phyloP scores from a whole-genome alignment of 2,113 vertebrate genomes.

The Dasyurus viverrinus region DNA sequence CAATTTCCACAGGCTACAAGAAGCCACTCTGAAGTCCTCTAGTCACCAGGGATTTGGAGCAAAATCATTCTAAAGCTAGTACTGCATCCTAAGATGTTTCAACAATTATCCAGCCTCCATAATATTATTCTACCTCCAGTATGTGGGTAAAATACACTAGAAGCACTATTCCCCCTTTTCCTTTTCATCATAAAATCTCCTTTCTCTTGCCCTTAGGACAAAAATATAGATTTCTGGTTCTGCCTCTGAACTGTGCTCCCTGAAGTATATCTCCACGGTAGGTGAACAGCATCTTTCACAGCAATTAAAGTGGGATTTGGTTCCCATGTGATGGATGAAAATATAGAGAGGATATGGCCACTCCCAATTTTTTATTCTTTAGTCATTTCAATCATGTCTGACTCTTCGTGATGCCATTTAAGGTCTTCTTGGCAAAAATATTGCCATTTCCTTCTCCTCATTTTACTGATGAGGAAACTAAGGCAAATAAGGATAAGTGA shows the following conservation, averaged over 20 bases:
- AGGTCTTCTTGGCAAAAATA: no score
- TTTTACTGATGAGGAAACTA: background rate
- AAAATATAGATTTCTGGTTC: background rate
- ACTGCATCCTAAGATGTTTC: background rate
- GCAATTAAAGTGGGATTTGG: background rate
- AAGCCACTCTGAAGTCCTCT: background rate
- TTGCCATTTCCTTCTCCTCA: background rate
- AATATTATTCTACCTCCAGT: background rate
- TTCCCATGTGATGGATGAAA: background rate
- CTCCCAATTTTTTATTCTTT: background rate
- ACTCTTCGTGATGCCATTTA: background rate
- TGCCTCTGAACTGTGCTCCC: background rate
- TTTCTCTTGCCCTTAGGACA: background rate
- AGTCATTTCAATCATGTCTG: background rate
- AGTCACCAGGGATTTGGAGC: background rate
- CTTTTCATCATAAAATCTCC: background rate
- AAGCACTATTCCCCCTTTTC: background rate
- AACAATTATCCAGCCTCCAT: background rate
- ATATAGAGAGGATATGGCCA: background rate
- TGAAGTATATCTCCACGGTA: background rate
- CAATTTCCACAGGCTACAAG: background rate
- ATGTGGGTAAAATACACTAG: background rate
- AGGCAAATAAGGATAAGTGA: background rate
- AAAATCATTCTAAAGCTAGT: background rate
- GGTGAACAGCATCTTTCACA: background rate